These are phyloP conservation scores for Agrilus cyanescens DNA, from an alignment of 2,888 invertebrate genomes.

Conservation along the genomic window DNA sequence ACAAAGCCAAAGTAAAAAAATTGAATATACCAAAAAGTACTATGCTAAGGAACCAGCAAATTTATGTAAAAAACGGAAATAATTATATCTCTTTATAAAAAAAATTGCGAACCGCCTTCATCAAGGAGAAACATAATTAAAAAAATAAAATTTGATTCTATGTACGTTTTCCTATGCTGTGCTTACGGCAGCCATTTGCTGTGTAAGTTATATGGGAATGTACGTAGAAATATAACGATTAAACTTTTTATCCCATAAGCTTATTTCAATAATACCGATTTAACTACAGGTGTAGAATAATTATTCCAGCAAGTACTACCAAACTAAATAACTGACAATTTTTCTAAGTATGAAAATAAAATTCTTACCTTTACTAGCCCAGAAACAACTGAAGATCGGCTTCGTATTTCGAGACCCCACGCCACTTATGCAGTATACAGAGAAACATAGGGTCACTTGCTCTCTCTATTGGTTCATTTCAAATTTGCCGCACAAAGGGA, in stretches of 20 bases:
- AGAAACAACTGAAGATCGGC: conserved; percentile 47
- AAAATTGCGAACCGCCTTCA: conserved; percentile 20
- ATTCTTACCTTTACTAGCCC: conserved; percentile 47
- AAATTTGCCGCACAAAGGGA: conserved; percentile 46
- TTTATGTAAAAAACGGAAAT: conserved; percentile 25
- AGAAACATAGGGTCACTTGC: conserved; percentile 34
- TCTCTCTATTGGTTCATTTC: conserved; percentile 42
- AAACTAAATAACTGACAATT: conserved; percentile 40
- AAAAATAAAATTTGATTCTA: conserved; percentile 20
- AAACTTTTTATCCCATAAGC: conserved; percentile 26
- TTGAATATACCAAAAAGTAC: conserved; percentile 14
- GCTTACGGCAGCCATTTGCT: conserved; percentile 45
- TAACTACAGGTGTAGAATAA: conserved; percentile 24
- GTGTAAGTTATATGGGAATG: conserved; percentile 35
- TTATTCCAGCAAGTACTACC: conserved; percentile 27
- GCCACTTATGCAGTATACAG: conserved; percentile 49
- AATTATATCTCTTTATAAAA: conserved; percentile 22
- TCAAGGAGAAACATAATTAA: conserved; percentile 11
- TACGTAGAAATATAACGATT: conserved; percentile 29
- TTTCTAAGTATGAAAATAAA: conserved; percentile 40
- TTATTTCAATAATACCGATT: conserved; percentile 20
- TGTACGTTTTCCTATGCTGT: conserved; percentile 33
- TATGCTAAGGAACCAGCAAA: conserved; percentile 13
- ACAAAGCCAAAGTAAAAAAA: conserved; percentile 30
- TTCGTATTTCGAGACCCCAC: conserved; percentile 52